These are phyloP conservation scores for Argyrosomus regius DNA, from an alignment of 2,797 vertebrate genomes.

Conservation along the genomic window DNA sequence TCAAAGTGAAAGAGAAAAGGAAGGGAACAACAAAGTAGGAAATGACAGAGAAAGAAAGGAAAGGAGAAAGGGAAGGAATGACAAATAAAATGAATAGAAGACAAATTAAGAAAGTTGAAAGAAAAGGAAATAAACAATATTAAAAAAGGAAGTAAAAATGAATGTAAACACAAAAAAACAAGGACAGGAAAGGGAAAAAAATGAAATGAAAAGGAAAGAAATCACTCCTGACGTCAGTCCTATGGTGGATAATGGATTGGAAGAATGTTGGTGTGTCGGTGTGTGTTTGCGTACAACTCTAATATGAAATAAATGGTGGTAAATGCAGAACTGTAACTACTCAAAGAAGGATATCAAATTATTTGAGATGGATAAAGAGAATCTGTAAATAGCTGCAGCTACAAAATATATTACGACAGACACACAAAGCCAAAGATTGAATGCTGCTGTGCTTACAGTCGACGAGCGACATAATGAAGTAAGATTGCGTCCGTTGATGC, in stretches of 20 bases:
- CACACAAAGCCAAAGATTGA: slow-evolving; percentile 23
- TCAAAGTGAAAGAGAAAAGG: not conserved
- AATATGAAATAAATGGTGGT: not conserved
- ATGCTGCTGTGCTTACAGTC: slow-evolving; percentile 1
- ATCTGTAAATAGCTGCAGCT: not conserved
- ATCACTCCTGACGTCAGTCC: not conserved
- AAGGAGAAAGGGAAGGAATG: not conserved
- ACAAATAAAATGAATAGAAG: too few species aligned
- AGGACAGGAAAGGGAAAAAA: not conserved
- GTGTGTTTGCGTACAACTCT: too few species aligned
- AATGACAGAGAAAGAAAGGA: too few species aligned
- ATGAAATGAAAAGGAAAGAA: not conserved
- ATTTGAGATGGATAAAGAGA: not conserved
- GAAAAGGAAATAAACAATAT: not conserved
- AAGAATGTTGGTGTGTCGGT: not conserved
- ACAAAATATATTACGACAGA: slow-evolving; percentile 2
- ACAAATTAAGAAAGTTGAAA: not conserved
- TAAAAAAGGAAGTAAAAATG: too few species aligned
- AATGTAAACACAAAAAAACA: not conserved
- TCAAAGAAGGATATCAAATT: not conserved
- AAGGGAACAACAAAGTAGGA: too few species aligned
- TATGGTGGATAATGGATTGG: not conserved
- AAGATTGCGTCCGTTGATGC: slow-evolving; percentile 19
- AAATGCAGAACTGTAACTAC: not conserved
- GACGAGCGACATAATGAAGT: slow-evolving; percentile 42